Base-by-base conservation (phyloP, 2,113 vertebrate genomes). In the Callorhinus ursinus region DNA sequence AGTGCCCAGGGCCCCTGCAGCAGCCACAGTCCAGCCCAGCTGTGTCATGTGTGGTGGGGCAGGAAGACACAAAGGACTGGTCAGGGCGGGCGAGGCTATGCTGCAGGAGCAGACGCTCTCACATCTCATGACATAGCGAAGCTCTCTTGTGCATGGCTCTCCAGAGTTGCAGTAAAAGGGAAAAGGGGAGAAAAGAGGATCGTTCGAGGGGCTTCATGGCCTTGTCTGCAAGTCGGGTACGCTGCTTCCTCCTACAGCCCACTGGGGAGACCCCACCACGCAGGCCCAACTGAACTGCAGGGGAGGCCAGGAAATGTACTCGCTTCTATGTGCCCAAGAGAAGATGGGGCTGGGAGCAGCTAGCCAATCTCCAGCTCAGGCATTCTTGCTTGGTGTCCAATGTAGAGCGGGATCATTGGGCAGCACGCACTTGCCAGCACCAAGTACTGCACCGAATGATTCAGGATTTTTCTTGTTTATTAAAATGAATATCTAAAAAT, bases 201-300 rank as follows among this genome's bases (percentile, higher is more conserved):
- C 18, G 10, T 0, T 0, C 1, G 0, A 71, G 36, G 26, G 42
- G 14, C 51, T 33, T 33, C 5, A 33, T 42, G 28, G 14, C n/a
- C 51, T 55, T 1, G 7, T 10, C 19, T 93, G 24, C 49, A 26
- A 4, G 15, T 14, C 21, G 4, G 16, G 7, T 1, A 26, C 5
- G 12, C 33, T 51, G 33, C 55, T 95, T 69, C 74, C 86, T 82
- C 53, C 83, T 36, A 6, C 51, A 8, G 19, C 33, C 57, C 33
- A 14, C 15, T 55, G 22, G 2, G 39, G 31, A 87, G 49, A 59
- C 31, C 12, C 5, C 15, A 19, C 51, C 61, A 63, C 8, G 1
- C 4, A 19, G 59, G 74, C 24, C 63, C 81, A 72, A 12, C 6
- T 94, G 61, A 51, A 49, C 4, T 19, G 22, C 42, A 33, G 69